Conservation (phyloP, 1,140 invertebrate species). For the Drosophila athabasca region DNA sequence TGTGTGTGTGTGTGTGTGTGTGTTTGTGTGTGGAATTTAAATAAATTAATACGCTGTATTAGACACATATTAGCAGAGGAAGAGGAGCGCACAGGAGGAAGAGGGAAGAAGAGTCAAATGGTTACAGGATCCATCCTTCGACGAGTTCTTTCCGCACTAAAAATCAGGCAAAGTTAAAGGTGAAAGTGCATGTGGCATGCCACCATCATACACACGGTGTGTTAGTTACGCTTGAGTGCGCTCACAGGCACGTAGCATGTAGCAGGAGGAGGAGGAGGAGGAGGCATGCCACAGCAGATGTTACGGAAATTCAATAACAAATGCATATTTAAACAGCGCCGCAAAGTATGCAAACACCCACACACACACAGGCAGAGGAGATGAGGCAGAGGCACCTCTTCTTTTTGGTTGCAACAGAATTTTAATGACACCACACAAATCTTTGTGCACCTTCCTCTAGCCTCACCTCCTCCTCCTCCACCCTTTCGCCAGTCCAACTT, state of each 20-base stretch:
- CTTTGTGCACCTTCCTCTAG: not conserved
- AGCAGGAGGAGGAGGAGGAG: not conserved
- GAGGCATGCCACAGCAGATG: constrained; percentile 32
- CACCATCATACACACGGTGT: constrained; percentile 37
- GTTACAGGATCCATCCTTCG: constrained; percentile 10
- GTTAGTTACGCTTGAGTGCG: constrained; percentile 63
- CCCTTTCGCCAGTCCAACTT: constrained; percentile 32
- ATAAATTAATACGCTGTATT: constrained; percentile 79
- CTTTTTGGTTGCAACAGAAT: constrained; percentile 41
- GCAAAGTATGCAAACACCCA: constrained; percentile 28
- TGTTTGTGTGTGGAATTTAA: constrained; percentile 65
- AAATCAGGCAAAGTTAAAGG: constrained; percentile 72
- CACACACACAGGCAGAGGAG: not conserved
- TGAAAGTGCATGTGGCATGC: constrained; percentile 67
- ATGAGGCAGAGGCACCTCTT: constrained; percentile 1
- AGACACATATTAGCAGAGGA: constrained; percentile 73
- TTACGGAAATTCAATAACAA: constrained; percentile 67
- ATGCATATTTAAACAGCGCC: constrained; percentile 62
- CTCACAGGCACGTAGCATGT: constrained; percentile 15
- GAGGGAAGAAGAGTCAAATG: not conserved
- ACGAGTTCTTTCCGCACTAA: constrained; percentile 56
- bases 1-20: constrained; percentile 11
- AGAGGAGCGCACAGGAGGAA: constrained; percentile 34
- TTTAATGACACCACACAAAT: constrained; percentile 48
- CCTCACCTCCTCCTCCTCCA: not conserved